phyloP scores from a whole-genome alignment of 2,888 invertebrate genomes.

The Scelioninae gen. 2 region DNA sequence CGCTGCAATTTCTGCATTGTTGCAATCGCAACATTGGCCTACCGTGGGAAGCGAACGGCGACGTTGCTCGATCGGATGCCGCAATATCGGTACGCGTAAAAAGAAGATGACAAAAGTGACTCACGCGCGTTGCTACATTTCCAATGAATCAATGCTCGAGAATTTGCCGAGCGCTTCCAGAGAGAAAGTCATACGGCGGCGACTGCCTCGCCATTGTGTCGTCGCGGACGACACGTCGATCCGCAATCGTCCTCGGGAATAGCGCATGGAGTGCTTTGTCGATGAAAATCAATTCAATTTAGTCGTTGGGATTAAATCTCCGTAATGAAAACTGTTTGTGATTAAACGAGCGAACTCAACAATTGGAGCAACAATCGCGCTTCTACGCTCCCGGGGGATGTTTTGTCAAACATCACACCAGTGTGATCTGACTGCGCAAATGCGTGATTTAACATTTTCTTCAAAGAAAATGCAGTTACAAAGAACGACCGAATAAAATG shows the following conservation, averaged over 20 bases:
- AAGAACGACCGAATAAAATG: too few species aligned
- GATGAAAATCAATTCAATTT: background rate
- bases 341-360: too few species aligned
- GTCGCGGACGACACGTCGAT: conserved; percentile 4
- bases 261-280: background rate
- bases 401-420: too few species aligned
- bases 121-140: conserved; percentile 61
- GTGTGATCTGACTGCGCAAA: too few species aligned
- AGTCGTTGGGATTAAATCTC: too few species aligned
- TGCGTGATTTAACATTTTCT: too few species aligned
- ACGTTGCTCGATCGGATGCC: conserved; percentile 43
- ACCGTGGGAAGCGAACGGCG: conserved; percentile 65
- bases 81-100: conserved; percentile 55
- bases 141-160: conserved; percentile 60
- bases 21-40: conserved; percentile 67
- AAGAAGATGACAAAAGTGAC: conserved; percentile 61
- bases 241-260: background rate
- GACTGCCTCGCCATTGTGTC: conserved; percentile 31
- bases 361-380: too few species aligned
- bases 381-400: too few species aligned
- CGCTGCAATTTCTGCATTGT: conserved; percentile 68
- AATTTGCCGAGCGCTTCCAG: conserved; percentile 21
- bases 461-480: too few species aligned
- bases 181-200: conserved; percentile 38
- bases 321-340: too few species aligned